Evolutionary conservation across 2,113 vertebrate species (phyloP).

Genomic region (Spea bombifrons): DNA sequence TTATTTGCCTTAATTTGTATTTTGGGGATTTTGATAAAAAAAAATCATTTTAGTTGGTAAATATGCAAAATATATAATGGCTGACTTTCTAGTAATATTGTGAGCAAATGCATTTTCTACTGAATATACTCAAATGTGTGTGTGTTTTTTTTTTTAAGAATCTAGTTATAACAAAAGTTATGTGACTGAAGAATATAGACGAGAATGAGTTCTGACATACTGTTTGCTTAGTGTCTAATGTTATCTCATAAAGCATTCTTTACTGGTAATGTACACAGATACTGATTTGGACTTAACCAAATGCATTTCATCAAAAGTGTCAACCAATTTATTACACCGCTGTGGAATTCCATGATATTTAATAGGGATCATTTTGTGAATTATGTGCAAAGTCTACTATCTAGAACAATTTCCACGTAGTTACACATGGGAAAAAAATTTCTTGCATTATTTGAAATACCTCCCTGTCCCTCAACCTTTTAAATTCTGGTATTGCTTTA

Average conservation of each 20-base stretch:
- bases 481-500: too few species aligned
- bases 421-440: neutral
- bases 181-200: constrained; percentile 82
- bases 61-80: neutral
- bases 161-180: constrained; percentile 74
- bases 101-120: neutral
- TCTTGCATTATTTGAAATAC: too few species aligned
- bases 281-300: constrained; percentile 81
- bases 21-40: too few species aligned
- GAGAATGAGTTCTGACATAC: constrained; percentile 86
- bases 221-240: constrained; percentile 88
- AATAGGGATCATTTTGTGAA: constrained; percentile 2
- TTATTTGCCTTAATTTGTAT: too few species aligned
- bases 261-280: constrained; percentile 76
- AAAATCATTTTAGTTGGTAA: neutral
- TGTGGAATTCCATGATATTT: constrained; percentile 63
- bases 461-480: too few species aligned
- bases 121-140: constrained; percentile 52
- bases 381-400: neutral
- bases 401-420: neutral
- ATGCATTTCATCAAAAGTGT: constrained; percentile 68
- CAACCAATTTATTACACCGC: constrained; percentile 61
- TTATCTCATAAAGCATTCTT: constrained; percentile 85
- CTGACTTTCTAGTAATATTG: neutral
- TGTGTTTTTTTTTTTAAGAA: constrained; percentile 51